Base-by-base conservation (phyloP, 2,113 vertebrate species). In the Hemiscyllium ocellatum region DNA sequence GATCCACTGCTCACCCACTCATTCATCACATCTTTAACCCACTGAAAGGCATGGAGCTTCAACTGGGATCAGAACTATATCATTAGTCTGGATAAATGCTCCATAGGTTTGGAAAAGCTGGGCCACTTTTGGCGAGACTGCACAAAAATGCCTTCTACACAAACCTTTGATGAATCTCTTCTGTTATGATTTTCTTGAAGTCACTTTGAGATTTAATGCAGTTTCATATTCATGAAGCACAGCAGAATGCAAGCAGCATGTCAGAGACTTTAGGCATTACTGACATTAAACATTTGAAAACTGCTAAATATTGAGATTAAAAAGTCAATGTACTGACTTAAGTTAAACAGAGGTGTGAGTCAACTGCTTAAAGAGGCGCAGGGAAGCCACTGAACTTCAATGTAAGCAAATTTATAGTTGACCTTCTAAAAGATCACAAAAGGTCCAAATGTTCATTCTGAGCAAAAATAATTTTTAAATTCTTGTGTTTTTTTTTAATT, bases 331-430 rank as follows among this genome's bases (percentile, higher is more conserved):
- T 61, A 61, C 50, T 6, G 8, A 61, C 50, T 4, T 65, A 90
- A 76, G 26, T 90, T 61, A 90, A 90, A 90, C 61, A 61, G 87
- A 90, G 87, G 52, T 83, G 80, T 83, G 37, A 47, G 42, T 83
- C n/a, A 83, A 17, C 80, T 61, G 61, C 56, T 90, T 90, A 90
- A 47, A 52, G 15, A 61, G 87, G 10, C 86, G 29, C 15, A 15
- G 26, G 1, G 26, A 61, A 33, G 50, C 61, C 52, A 61, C 50
- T 61, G 61, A 61, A 33, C 87, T 65, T 65, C 56, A 56, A 56
- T 17, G 3, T 65, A 17, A 29, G 87, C 87, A 90, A 56, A 61
- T 90, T 90, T 24, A 29, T 12, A 90, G 3, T 26, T 90, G 8
- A 22, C 10, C 61, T 4, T 61, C 50, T 61, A 90, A 90, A 61